Base-by-base conservation (phyloP, 2,888 invertebrate genomes). In the Calephelis perditalis region DNA sequence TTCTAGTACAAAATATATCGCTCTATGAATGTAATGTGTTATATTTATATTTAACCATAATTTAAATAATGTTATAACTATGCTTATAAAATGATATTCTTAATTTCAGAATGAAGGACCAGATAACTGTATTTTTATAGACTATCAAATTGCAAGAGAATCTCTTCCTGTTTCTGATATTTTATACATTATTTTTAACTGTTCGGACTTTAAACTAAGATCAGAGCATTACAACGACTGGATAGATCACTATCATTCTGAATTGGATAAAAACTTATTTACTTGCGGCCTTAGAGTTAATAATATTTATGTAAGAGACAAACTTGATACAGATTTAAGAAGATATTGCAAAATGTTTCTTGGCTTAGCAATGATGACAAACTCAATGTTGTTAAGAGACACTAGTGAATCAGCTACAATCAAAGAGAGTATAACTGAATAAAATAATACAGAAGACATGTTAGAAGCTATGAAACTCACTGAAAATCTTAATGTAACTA, bases 121-220 rank as follows among this genome's bases (percentile, higher is more conserved):
- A 75, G 1, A 70, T 66, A 6, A 54, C 49, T 7, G 78, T 76
- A 44, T 49, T 77, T 0, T 73, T 71, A 61, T 67, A 8, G 77
- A 78, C 63, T 78, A 77, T 60, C 77, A 78, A 62, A 5, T 71
- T 5, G 65, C 73, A 0, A 66, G 61, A 49, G 71, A 69, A 46
- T 62, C 62, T 10, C 70, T 62, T 35, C 77, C 76, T 2, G 71
- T 66, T 7, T 49, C 56, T 7, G 78, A 78, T 45, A 49, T 78
- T 0, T 62, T 69, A 0, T 72, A 73, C 62, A 68, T 75, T 62
- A 63, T 77, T 5, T 73, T 77, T 55, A 77, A 68, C 64, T 78
- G 77, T 62, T 73, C 73, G 0, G 73, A 75, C 59, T 69, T 75
- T 57, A 60, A 67, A 7, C 65, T 67, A 0, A 71, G 73, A 40